Evolutionary conservation across 2,797 vertebrate species (phyloP).

Genomic region (Parambassis ranga): DNA sequence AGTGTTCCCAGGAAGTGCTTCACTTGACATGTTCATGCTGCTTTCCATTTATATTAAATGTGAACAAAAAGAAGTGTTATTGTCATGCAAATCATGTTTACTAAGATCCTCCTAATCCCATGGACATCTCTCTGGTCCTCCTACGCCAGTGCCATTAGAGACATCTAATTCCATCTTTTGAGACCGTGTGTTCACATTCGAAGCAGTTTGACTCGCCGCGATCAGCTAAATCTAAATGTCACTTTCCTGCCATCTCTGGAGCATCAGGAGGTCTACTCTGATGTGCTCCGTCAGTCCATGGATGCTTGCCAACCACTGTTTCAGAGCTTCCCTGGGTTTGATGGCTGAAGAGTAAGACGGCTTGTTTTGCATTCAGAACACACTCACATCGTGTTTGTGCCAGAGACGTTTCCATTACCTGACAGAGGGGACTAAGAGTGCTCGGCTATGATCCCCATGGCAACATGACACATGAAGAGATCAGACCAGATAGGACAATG

Average conservation of each 20-base stretch:
- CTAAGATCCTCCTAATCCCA: not conserved
- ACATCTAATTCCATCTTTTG: not conserved
- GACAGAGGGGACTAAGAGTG: conserved; percentile 47
- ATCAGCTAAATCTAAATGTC: conserved; percentile 47
- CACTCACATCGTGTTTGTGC: conserved; percentile 47
- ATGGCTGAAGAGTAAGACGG: conserved; percentile 31
- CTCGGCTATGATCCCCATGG: conserved; percentile 42
- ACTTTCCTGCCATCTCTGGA: conserved; percentile 25
- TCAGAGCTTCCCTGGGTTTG: conserved; percentile 13
- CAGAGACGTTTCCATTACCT: conserved; percentile 61
- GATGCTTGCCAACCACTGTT: conserved; percentile 37
- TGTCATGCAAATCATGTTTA: not conserved
- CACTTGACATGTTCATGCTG: not conserved
- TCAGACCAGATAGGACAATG: conserved; percentile 35
- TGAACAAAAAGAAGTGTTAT: no score
- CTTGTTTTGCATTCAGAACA: conserved; percentile 57
- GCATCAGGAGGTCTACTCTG: conserved; percentile 35
- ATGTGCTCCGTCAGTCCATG: conserved; percentile 40
- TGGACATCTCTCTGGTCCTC: not conserved
- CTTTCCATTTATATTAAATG: no score
- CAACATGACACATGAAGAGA: conserved; percentile 42
- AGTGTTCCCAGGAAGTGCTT: not conserved
- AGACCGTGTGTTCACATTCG: conserved; percentile 3
- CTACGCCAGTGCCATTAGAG: not conserved
- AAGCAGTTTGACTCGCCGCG: conserved; percentile 7